Percentiles rank a stretch among this genome's conserved stretches.
These are phyloP conservation scores for Drosophila melanosoma DNA, from an alignment of 2,888 invertebrate genomes.

Conservation along the genomic window DNA sequence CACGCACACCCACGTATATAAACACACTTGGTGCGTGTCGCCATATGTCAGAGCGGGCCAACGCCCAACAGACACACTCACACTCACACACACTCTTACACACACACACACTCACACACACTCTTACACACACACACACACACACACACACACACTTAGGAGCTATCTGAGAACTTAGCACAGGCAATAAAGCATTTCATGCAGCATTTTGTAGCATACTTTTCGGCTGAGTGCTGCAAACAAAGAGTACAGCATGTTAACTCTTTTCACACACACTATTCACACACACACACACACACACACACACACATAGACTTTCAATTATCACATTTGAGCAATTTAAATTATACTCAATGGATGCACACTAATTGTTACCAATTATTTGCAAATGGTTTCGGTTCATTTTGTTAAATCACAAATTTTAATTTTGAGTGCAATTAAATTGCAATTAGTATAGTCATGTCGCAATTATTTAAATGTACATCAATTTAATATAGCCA, in stretches of 20 bases:
- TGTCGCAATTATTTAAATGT: background rate
- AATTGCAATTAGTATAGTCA: background rate
- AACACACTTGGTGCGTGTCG: conserved; percentile 21
- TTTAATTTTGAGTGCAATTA: background rate
- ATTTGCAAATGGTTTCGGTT: background rate
- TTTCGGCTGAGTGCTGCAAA: conserved; percentile 31
- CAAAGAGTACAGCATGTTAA: conserved; percentile 28
- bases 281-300: conserved; percentile 10
- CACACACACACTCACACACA: conserved; percentile 2
- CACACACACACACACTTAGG: conserved; percentile 1
- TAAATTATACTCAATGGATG: background rate
- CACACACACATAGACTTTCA: conserved; percentile 23
- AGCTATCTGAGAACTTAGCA: conserved; percentile 23
- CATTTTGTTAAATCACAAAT: background rate
- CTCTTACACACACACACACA: background rate
- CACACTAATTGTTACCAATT: background rate
- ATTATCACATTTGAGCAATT: conserved; percentile 9
- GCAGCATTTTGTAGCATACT: conserved; percentile 46
- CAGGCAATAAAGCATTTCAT: conserved; percentile 62
- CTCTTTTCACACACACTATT: conserved; percentile 9
- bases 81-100: conserved; percentile 8
- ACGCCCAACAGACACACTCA: conserved; percentile 34
- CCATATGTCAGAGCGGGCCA: conserved; percentile 52
- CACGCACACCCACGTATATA: conserved; percentile 2
- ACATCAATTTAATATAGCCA: background rate